Conservation (phyloP, 2,888 invertebrate species). For the Sicus ferrugineus region DNA sequence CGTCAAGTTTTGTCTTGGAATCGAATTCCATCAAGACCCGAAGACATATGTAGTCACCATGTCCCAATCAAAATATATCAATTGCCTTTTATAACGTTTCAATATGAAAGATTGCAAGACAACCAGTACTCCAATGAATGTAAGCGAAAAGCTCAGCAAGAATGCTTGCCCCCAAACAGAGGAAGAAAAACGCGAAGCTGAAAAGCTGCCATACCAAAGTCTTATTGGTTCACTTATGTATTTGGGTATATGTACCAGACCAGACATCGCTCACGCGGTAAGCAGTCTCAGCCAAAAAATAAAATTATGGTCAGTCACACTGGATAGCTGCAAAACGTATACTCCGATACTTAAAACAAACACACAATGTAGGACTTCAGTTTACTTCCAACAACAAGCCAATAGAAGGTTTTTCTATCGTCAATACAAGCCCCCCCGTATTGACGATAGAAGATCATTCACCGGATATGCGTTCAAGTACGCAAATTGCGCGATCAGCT, state of each 20-base stretch:
- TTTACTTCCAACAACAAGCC: neutral
- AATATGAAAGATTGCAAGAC: slow-evolving; percentile 31
- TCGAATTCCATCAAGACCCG: slow-evolving; percentile 41
- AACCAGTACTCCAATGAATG: slow-evolving; percentile 34
- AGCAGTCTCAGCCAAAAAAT: slow-evolving; percentile 35
- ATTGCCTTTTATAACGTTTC: slow-evolving; percentile 14
- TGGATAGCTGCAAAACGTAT: slow-evolving; percentile 38
- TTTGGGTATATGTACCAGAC: slow-evolving; percentile 38
- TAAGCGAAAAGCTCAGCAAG: slow-evolving; percentile 31
- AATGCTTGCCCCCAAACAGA: slow-evolving; percentile 32
- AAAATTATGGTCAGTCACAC: slow-evolving; percentile 32
- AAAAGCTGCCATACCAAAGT: slow-evolving; percentile 34
- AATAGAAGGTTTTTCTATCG: slow-evolving; percentile 26
- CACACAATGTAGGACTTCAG: slow-evolving; percentile 30
- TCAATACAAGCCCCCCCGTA: slow-evolving; percentile 27
- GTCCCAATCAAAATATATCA: slow-evolving; percentile 30
- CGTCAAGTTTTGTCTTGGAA: slow-evolving; percentile 42
- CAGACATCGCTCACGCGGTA: slow-evolving; percentile 40
- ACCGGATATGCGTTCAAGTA: slow-evolving; percentile 31
- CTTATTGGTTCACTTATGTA: slow-evolving; percentile 38
- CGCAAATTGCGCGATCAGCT: too few relatives aligned
- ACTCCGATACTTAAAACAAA: slow-evolving; percentile 34
- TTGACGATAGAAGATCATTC: slow-evolving; percentile 32
- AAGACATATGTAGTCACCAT: slow-evolving; percentile 41
- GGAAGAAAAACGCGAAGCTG: slow-evolving; percentile 25